A percentile compares a stretch with the other conserved stretches of the same genome.
Evolutionary conservation across 2,797 vertebrate species (phyloP).

Genomic region (Leptodactylus fallax): DNA sequence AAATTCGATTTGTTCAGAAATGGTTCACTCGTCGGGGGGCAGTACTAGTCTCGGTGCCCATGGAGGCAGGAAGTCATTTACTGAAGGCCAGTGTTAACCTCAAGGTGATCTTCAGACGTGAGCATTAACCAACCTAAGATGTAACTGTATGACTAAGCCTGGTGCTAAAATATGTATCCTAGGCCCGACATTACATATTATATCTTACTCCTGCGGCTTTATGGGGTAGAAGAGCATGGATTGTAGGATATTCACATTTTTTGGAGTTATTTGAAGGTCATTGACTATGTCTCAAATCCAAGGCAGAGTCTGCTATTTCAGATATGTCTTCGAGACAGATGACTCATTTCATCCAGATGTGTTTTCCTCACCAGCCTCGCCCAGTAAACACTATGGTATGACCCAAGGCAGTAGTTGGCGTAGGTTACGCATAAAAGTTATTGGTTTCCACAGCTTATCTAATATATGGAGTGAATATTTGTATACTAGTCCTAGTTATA

Average conservation of each 20-base stretch:
- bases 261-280: background rate
- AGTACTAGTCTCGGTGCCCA: too few relatives aligned
- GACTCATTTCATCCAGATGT: background rate
- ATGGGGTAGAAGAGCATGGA: too few relatives aligned
- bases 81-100: too few relatives aligned
- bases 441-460: background rate
- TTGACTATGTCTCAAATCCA: background rate
- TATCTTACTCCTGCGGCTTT: too few relatives aligned
- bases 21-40: too few relatives aligned
- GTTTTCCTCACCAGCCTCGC: background rate
- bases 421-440: background rate
- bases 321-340: background rate
- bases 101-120: too few relatives aligned
- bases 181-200: too few relatives aligned
- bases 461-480: background rate
- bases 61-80: too few relatives aligned
- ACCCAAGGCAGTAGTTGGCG: background rate
- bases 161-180: too few relatives aligned
- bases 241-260: background rate
- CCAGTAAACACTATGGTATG: background rate
- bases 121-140: too few relatives aligned
- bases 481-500: background rate
- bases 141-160: too few relatives aligned
- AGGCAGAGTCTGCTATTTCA: background rate
- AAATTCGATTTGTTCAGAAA: too few relatives aligned